Conservation (phyloP, 2,797 vertebrate genomes). For the Sternarchorhynchus goeldii region DNA sequence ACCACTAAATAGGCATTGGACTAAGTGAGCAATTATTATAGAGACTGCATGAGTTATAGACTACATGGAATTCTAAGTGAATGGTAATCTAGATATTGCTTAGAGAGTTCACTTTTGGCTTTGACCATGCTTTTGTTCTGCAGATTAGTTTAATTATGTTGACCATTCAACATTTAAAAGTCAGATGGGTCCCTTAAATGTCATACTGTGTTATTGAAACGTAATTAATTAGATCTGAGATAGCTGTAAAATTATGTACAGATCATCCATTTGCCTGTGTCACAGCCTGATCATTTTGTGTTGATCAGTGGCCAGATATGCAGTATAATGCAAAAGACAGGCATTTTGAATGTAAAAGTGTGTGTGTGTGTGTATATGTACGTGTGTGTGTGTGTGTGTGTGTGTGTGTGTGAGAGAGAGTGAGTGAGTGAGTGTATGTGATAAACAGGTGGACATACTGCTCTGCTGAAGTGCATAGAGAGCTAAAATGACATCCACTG, state of each 20-base stretch:
- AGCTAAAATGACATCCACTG: constrained; percentile 79
- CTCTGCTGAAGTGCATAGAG: constrained; percentile 68
- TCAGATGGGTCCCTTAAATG: too few species aligned
- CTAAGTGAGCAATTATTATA: not conserved
- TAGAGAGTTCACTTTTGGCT: not conserved
- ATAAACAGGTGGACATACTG: constrained; percentile 76
- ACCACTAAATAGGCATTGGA: not conserved
- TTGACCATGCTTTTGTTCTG: not conserved
- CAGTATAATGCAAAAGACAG: not conserved
- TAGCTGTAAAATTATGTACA: too few species aligned
- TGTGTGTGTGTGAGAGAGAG: constrained; percentile 49
- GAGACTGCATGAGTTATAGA: constrained; percentile 24
- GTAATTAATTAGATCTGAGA: not conserved
- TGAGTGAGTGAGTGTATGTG: constrained; percentile 57
- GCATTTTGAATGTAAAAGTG: constrained; percentile 5
- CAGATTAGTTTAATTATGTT: too few species aligned
- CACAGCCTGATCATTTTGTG: not conserved
- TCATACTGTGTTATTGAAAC: not conserved
- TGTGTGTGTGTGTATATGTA: constrained; percentile 35
- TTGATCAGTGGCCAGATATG: not conserved
- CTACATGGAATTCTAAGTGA: constrained; percentile 33
- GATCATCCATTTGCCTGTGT: not conserved
- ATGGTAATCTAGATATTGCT: not conserved
- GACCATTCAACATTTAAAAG: not conserved
- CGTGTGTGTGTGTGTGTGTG: constrained; percentile 47